Evolutionary conservation across 2,888 invertebrate species (phyloP).

Genomic region (Tetranychus truncatus): DNA sequence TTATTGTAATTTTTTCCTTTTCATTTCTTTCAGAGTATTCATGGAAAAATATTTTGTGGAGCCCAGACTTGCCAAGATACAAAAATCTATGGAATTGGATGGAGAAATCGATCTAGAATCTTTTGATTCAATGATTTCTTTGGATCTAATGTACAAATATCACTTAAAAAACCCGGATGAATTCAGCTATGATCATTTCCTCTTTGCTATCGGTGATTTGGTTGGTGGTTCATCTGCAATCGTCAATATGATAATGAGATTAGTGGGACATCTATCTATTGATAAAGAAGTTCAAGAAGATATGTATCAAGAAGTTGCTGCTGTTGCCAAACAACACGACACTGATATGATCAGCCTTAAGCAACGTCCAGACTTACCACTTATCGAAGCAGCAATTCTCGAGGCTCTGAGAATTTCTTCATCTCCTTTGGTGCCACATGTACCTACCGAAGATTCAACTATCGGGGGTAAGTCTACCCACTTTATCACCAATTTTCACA

Average conservation of each 20-base stretch:
- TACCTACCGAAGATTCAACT: slow-evolving; percentile 54
- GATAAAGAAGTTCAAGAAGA: slow-evolving; percentile 41
- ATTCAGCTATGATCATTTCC: slow-evolving; percentile 20
- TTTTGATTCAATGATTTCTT: slow-evolving; percentile 21
- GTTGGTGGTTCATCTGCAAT: slow-evolving; percentile 72
- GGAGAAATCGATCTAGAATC: not conserved
- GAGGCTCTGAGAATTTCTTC: slow-evolving; percentile 61
- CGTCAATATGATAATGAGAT: slow-evolving; percentile 59
- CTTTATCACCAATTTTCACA: not conserved
- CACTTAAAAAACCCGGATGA: slow-evolving; percentile 13
- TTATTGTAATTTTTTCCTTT: not conserved
- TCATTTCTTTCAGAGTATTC: slow-evolving; percentile 12
- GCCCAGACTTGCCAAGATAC: slow-evolving; percentile 10
- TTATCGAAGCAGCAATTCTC: slow-evolving; percentile 58
- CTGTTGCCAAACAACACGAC: slow-evolving; percentile 30
- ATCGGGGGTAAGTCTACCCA: slow-evolving; percentile 42
- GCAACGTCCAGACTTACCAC: slow-evolving; percentile 51
- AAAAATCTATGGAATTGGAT: not conserved
- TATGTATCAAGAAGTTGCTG: not conserved
- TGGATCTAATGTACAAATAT: slow-evolving; percentile 22
- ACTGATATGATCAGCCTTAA: slow-evolving; percentile 33
- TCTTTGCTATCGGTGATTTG: slow-evolving; percentile 42
- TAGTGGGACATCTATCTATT: slow-evolving; percentile 41
- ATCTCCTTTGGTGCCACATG: slow-evolving; percentile 76
- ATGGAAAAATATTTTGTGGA: slow-evolving; percentile 17